These are phyloP conservation scores for Spicauda simplicius DNA, from an alignment of 2,888 invertebrate genomes.

Conservation along the genomic window DNA sequence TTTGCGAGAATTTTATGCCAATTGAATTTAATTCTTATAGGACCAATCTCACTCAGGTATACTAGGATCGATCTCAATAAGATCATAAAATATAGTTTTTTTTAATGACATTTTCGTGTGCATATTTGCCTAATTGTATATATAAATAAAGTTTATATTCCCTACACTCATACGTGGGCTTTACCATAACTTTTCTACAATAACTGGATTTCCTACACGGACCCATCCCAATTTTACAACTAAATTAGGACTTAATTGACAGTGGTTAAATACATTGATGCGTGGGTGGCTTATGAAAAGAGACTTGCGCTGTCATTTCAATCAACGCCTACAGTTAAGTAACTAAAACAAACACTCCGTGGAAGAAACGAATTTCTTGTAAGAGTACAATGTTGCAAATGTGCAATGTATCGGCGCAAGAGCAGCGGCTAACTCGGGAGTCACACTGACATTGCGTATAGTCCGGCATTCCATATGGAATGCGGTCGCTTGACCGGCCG, in stretches of 20 bases:
- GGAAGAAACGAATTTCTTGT: conserved; percentile 41
- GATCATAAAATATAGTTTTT: no score
- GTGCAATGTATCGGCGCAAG: conserved; percentile 49
- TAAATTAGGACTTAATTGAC: conserved; percentile 1
- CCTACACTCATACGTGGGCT: no score
- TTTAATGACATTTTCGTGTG: no score
- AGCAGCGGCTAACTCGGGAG: conserved; percentile 58
- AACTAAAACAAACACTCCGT: conserved; percentile 43
- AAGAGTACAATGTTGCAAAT: conserved; percentile 48
- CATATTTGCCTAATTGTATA: no score
- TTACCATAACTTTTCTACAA: no score
- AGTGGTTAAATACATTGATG: conserved; percentile 39
- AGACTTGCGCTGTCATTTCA: conserved; percentile 59
- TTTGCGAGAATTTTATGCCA: no score
- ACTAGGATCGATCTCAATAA: no score
- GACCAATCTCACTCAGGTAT: no score
- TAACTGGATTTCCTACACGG: not conserved
- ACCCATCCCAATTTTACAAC: not conserved
- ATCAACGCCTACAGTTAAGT: conserved; percentile 49
- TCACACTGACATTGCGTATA: conserved; percentile 83
- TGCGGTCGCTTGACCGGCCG: conserved; percentile 79
- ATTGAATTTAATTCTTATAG: no score
- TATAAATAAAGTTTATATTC: no score
- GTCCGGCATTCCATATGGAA: conserved; percentile 83
- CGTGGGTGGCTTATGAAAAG: conserved; percentile 38